phyloP scores from a whole-genome alignment of 1,140 invertebrate species.

The Lepidurus arcticus region DNA sequence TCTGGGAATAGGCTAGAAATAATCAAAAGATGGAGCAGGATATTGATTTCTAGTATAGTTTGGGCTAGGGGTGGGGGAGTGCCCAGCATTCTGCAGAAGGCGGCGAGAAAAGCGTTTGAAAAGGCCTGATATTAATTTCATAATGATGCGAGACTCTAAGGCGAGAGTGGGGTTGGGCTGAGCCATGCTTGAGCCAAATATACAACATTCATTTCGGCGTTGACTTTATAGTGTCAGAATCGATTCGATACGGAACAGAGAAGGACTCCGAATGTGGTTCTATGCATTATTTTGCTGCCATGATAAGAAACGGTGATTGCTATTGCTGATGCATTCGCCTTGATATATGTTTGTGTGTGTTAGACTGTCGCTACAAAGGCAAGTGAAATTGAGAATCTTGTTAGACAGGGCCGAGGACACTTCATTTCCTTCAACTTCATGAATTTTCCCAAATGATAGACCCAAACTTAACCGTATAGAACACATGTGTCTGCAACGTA shows the following conservation, averaged over 20 bases:
- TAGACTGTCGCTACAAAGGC: neutral
- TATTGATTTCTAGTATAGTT: slow-evolving; percentile 9
- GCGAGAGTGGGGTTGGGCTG: neutral
- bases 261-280: neutral
- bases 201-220: neutral
- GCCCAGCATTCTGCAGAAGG: neutral
- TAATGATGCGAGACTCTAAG: neutral
- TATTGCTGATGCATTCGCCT: neutral
- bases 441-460: neutral
- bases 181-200: neutral
- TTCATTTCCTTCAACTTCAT: slow-evolving; percentile 10
- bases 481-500: neutral
- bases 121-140: slow-evolving; percentile 8
- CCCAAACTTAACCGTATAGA: neutral
- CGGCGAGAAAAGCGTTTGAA: neutral
- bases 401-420: slow-evolving; percentile 11
- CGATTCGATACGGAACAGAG: slow-evolving; percentile 8
- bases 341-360: neutral
- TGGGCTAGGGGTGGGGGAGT: neutral
- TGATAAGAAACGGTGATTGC: slow-evolving; percentile 1
- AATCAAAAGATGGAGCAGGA: neutral
- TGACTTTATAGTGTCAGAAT: slow-evolving; percentile 19
- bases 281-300: neutral
- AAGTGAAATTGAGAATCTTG: neutral
- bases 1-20: no score